A percentile compares a stretch with the other conserved stretches of the same genome.
These are phyloP conservation scores for Zaprionus camerounensis DNA, from an alignment of 1,140 invertebrate genomes.

Conservation along the genomic window DNA sequence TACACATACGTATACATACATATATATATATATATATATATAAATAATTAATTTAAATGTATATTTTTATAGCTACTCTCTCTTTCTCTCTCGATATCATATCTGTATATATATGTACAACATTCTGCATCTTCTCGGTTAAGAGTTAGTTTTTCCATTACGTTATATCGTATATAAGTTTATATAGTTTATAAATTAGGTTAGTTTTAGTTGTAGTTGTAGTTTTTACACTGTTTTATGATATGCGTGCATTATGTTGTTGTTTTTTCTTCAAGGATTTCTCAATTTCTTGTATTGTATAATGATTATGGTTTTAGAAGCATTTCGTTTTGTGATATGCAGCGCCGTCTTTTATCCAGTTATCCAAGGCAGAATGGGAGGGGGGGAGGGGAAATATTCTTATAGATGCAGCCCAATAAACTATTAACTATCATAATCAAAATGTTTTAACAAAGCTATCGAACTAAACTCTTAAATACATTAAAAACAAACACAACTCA, in stretches of 20 bases:
- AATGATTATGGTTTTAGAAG: conserved; percentile 70
- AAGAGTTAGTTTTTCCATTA: conserved; percentile 4
- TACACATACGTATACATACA: conserved; percentile 12
- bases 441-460: conserved; percentile 50
- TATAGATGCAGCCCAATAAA: neutral
- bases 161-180: conserved; percentile 26
- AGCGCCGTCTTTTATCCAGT: conserved; percentile 39
- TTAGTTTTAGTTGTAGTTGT: conserved; percentile 16
- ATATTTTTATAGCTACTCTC: conserved; percentile 74
- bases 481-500: conserved; percentile 33
- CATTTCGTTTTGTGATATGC: conserved; percentile 66
- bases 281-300: conserved; percentile 69
- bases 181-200: conserved; percentile 24
- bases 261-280: conserved; percentile 54
- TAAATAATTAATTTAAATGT: conserved; percentile 77
- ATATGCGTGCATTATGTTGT: conserved; percentile 33
- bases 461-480: conserved; percentile 40
- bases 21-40: conserved; percentile 29
- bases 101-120: conserved; percentile 51
- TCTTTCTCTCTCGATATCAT: conserved; percentile 19
- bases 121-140: conserved; percentile 17
- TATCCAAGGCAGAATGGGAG: neutral
- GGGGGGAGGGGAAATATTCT: neutral
- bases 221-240: conserved; percentile 44
- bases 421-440: neutral